These are phyloP conservation scores for Epizoanthus illoricatus DNA, from an alignment of 92 coral and sea anemone species.

Conservation along the genomic window DNA sequence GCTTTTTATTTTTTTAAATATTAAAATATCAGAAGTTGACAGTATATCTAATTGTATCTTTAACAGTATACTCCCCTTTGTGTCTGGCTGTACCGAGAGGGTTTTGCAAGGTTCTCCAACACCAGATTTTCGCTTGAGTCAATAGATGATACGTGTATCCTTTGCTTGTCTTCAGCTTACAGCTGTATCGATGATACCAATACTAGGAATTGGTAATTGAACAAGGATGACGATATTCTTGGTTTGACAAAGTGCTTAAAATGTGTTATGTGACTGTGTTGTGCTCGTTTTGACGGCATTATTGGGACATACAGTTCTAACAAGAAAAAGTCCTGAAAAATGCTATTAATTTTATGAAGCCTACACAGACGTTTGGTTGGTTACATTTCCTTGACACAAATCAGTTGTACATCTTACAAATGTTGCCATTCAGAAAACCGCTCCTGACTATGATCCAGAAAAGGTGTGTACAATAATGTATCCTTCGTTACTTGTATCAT, in stretches of 20 bases:
- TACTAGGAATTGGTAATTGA: not conserved
- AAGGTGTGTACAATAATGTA: slow-evolving; percentile 65
- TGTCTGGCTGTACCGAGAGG: slow-evolving; percentile 96
- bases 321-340: too few species aligned
- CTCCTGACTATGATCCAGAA: slow-evolving; percentile 99
- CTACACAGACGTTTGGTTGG: too few species aligned
- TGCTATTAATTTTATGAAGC: too few species aligned
- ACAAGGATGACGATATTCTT: too few species aligned
- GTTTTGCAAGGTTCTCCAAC: slow-evolving; percentile 97
- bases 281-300: too few species aligned
- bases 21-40: too few species aligned
- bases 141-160: slow-evolving; percentile 98
- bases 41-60: too few species aligned
- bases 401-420: slow-evolving; percentile 92
- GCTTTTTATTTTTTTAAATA: too few species aligned
- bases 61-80: slow-evolving; percentile 81
- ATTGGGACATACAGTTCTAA: too few species aligned
- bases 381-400: not conserved
- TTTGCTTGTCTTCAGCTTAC: not conserved
- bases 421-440: slow-evolving; percentile 99
- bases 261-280: too few species aligned
- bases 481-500: not conserved
- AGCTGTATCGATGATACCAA: too few species aligned
- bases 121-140: slow-evolving; percentile 94
- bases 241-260: too few species aligned